Percentiles rank a stretch among this genome's conserved stretches.
phyloP scores from a whole-genome alignment of 2,113 vertebrate genomes.

The Grus americana region DNA sequence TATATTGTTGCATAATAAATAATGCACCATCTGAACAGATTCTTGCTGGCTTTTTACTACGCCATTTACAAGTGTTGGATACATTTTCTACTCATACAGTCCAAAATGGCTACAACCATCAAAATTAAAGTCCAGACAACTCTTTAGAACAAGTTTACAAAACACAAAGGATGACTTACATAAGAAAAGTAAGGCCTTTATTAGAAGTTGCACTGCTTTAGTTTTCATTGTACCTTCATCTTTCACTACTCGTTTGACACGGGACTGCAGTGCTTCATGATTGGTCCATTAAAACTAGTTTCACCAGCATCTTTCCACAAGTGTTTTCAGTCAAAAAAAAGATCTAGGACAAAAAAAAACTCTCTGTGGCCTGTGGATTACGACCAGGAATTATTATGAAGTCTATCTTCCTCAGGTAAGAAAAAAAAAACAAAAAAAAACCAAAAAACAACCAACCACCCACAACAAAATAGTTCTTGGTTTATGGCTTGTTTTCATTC shows the following conservation, averaged over 20 bases:
- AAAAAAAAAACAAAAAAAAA: background rate
- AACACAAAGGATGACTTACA: conserved; percentile 70
- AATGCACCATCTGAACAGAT: conserved; percentile 63
- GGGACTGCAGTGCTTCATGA: conserved; percentile 68
- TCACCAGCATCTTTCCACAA: conserved; percentile 49
- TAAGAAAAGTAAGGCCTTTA: conserved; percentile 88
- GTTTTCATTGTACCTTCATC: conserved; percentile 37
- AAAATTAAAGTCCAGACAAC: conserved; percentile 23
- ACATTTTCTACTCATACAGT: conserved; percentile 62
- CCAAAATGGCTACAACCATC: conserved; percentile 67
- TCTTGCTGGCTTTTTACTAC: conserved; percentile 60
- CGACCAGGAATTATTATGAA: conserved; percentile 41
- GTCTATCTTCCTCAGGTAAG: conserved; percentile 36
- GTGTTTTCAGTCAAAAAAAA: conserved; percentile 54
- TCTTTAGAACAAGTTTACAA: conserved; percentile 70
- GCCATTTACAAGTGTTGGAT: conserved; percentile 55
- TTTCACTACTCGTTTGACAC: conserved; percentile 19
- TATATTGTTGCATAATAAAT: conserved; percentile 76
- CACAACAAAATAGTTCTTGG: background rate
- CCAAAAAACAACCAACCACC: too few species aligned
- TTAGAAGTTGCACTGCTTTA: conserved; percentile 72
- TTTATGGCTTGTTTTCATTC: conserved; percentile 80
- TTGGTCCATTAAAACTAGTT: conserved; percentile 83
- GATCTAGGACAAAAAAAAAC: conserved; percentile 50
- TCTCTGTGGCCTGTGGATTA: conserved; percentile 59